Base-by-base conservation (phyloP, 2,888 invertebrate species). In the Amitus sp. region DNA sequence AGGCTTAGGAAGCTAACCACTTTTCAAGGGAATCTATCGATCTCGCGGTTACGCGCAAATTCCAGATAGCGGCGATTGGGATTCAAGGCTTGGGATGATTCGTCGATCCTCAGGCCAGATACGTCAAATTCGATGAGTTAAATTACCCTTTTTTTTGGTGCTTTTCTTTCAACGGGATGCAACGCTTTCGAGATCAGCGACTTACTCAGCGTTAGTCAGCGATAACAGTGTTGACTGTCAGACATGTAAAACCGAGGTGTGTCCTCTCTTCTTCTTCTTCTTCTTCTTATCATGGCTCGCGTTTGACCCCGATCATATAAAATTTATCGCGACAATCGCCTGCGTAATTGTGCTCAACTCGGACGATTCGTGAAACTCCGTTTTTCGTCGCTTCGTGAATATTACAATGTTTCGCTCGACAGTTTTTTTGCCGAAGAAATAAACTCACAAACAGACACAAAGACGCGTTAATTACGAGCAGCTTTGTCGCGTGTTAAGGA, bases 401-500 rank as follows among this genome's bases (percentile, higher is more conserved):
- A n/a, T 7, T 7, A 23, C 23, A 23, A 23, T 23, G 23, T 23
- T 23, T 23, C 7, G 23, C 23, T 23, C 4, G 23, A n/a, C n/a
- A n/a, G n/a, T n/a, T n/a, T n/a, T n/a, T n/a, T n/a, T n/a, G n/a
- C n/a, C n/a, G n/a, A n/a, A n/a, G n/a, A n/a, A n/a, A 7, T 23
- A 23, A 23, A 23, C 23, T 5, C 7, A 23, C 23, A 23, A 23
- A 23, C 7, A 7, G 7, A 23, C 3, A 23, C 23, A 7, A 23
- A 33, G 18, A 30, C 42, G 17, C 37, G 17, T 37, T 56, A 53
- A 57, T 53, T 56, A 39, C 17, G 19, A 28, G 15, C 30, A 10
- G 19, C 30, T 62, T 54, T 58, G 58, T 58, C 62, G 58, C 62
- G 58, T 58, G 62, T 54, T 50, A 17, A 17, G 58, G 55, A 62